phyloP scores from a whole-genome alignment of 1,140 invertebrate species.

The Pachyrhynchus sulphureomaculatus region DNA sequence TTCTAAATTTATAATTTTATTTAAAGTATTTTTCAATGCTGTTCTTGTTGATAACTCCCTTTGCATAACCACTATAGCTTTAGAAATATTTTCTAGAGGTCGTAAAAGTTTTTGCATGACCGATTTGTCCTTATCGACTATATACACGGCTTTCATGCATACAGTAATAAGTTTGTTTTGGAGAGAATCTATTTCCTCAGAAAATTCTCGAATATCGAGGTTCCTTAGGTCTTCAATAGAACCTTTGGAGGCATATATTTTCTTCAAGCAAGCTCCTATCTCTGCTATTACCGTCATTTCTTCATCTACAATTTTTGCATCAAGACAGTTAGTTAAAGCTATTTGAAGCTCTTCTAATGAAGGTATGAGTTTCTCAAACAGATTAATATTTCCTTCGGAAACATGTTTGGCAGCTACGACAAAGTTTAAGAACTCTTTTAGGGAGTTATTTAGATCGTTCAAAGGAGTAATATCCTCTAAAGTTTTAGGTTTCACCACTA shows the following conservation, averaged over 20 bases:
- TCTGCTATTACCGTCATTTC: slow-evolving; percentile 39
- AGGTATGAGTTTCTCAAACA: slow-evolving; percentile 35
- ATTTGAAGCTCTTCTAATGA: slow-evolving; percentile 40
- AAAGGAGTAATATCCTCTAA: slow-evolving; percentile 35
- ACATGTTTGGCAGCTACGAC: slow-evolving; percentile 37
- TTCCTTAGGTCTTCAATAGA: slow-evolving; percentile 13
- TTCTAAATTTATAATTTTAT: slow-evolving; percentile 5
- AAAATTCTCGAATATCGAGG: slow-evolving; percentile 37
- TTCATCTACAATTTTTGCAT: slow-evolving; percentile 35
- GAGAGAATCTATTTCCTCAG: slow-evolving; percentile 36
- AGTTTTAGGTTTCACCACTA: slow-evolving; percentile 33
- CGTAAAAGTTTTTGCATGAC: slow-evolving; percentile 41
- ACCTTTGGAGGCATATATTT: slow-evolving; percentile 16
- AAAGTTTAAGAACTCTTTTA: slow-evolving; percentile 37
- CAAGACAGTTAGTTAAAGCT: slow-evolving; percentile 32
- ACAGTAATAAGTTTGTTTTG: slow-evolving; percentile 45
- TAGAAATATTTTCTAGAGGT: slow-evolving; percentile 40
- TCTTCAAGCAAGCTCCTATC: slow-evolving; percentile 35
- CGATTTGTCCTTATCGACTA: slow-evolving; percentile 33
- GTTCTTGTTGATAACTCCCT: slow-evolving; percentile 31
- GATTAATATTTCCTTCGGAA: slow-evolving; percentile 38
- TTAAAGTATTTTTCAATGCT: slow-evolving; percentile 18
- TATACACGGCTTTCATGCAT: slow-evolving; percentile 42
- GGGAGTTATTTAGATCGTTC: slow-evolving; percentile 28
- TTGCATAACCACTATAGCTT: slow-evolving; percentile 39